These are phyloP conservation scores for Aphidius gifuensis DNA, from an alignment of 1,140 invertebrate species.

Conservation along the genomic window DNA sequence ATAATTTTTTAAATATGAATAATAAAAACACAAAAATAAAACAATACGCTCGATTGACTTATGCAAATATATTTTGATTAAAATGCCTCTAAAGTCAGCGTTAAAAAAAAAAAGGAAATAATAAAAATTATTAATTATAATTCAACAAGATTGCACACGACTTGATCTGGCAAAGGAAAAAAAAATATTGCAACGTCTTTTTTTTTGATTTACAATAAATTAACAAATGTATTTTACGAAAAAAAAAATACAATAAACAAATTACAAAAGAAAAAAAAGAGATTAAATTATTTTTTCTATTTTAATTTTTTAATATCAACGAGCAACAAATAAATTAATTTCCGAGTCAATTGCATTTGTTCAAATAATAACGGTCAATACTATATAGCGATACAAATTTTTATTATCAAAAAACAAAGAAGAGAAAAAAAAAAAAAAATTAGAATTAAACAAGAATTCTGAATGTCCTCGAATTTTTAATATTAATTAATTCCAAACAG, in stretches of 20 bases:
- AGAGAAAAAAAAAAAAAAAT: background rate
- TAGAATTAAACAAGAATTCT: background rate
- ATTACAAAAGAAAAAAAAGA: no score
- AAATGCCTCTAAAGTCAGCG: background rate
- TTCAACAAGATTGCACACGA: slow-evolving; percentile 19
- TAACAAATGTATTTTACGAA: slow-evolving; percentile 2
- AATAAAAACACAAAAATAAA: no score
- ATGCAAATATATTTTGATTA: slow-evolving; percentile 12
- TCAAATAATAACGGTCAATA: background rate
- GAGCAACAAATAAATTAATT: background rate
- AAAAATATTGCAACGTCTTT: slow-evolving; percentile 15
- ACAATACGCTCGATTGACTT: background rate
- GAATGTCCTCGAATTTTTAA: slow-evolving; percentile 12
- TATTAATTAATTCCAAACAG: slow-evolving; percentile 12
- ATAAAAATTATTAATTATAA: slow-evolving; percentile 2
- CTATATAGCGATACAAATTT: background rate
- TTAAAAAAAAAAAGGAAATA: no score
- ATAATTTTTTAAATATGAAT: background rate
- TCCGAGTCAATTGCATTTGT: background rate
- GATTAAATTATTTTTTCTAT: background rate
- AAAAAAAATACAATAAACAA: background rate
- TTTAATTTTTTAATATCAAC: slow-evolving; percentile 10
- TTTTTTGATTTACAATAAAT: background rate
- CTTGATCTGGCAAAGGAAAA: background rate
- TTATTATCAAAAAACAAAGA: background rate